These are phyloP conservation scores for Halcyon leucocephala DNA, from an alignment of 2,797 vertebrate genomes.

Conservation along the genomic window DNA sequence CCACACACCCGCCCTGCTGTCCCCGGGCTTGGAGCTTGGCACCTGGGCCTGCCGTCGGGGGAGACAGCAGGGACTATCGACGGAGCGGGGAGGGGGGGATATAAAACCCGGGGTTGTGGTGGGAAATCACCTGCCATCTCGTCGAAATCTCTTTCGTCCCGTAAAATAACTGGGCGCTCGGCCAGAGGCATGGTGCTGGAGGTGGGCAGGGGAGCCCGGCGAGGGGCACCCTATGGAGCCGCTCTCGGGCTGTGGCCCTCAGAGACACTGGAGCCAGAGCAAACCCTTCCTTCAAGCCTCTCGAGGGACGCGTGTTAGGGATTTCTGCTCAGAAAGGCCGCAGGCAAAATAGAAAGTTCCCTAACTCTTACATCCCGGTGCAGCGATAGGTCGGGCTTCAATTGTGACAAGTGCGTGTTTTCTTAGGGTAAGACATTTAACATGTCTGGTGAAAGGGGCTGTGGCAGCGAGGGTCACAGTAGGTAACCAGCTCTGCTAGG, in stretches of 20 bases:
- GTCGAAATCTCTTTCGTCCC: not conserved
- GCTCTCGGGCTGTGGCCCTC: not conserved
- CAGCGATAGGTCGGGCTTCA: slow-evolving; percentile 42
- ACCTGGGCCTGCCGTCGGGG: not conserved
- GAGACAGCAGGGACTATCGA: not conserved
- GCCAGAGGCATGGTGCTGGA: not conserved
- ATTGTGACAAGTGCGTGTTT: slow-evolving; percentile 67
- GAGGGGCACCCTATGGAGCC: not conserved
- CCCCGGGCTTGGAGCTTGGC: not conserved
- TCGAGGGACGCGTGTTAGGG: not conserved
- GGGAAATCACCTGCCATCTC: not conserved
- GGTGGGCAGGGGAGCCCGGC: not conserved
- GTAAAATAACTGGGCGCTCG: fast-evolving
- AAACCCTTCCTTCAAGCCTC: not conserved
- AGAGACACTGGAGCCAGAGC: not conserved
- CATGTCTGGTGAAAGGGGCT: slow-evolving; percentile 52
- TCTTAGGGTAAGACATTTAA: slow-evolving; percentile 73
- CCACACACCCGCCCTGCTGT: not conserved
- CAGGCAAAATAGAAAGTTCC: not conserved
- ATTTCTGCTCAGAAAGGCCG: not conserved
- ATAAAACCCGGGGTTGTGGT: fast-evolving
- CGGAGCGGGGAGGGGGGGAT: fast-evolving
- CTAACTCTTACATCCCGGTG: not conserved
- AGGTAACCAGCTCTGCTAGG: slow-evolving; percentile 49
- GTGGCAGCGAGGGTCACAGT: slow-evolving; percentile 52